Percentiles rank a stretch among this genome's conserved stretches.
Conservation (phyloP, 2,888 invertebrate genomes). For the Latrodectus elegans region DNA sequence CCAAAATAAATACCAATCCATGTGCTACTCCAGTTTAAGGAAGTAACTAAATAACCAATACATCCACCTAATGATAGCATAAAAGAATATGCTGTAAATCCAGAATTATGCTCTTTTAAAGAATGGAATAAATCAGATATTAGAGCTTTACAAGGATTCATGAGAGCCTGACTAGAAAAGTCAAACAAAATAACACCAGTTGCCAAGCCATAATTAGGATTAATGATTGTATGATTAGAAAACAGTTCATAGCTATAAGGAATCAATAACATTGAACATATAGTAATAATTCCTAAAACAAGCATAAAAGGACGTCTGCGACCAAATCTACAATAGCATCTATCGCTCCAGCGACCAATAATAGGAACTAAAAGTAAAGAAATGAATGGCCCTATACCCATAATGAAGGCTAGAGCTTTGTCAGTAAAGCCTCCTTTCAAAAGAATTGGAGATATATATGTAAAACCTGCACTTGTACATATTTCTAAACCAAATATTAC, state of each 20-base stretch:
- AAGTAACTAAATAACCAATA: constrained; percentile 73
- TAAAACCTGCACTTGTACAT: constrained; percentile 77
- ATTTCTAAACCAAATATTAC: constrained; percentile 77
- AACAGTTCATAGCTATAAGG: constrained; percentile 73
- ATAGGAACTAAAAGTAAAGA: constrained; percentile 76
- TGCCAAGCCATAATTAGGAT: constrained; percentile 70
- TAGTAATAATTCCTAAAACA: constrained; percentile 74
- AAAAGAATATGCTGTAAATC: constrained; percentile 73
- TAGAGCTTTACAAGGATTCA: constrained; percentile 74
- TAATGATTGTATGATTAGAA: constrained; percentile 16
- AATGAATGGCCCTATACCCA: constrained; percentile 76
- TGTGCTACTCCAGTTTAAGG: constrained; percentile 72
- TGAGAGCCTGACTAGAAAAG: constrained; percentile 72
- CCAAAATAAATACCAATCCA: constrained; percentile 62
- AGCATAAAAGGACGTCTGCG: constrained; percentile 77
- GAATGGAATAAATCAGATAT: constrained; percentile 72
- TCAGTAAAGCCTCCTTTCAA: constrained; percentile 76
- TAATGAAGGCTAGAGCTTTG: constrained; percentile 75
- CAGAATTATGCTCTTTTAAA: constrained; percentile 70
- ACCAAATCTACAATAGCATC: constrained; percentile 75
- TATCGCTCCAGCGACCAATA: constrained; percentile 76
- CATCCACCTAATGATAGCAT: constrained; percentile 74
- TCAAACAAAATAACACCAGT: constrained; percentile 73
- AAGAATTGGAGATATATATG: constrained; percentile 77
- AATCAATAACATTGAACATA: constrained; percentile 75